phyloP scores from a whole-genome alignment of 2,797 vertebrate genomes.

The Lepus townsendii region DNA sequence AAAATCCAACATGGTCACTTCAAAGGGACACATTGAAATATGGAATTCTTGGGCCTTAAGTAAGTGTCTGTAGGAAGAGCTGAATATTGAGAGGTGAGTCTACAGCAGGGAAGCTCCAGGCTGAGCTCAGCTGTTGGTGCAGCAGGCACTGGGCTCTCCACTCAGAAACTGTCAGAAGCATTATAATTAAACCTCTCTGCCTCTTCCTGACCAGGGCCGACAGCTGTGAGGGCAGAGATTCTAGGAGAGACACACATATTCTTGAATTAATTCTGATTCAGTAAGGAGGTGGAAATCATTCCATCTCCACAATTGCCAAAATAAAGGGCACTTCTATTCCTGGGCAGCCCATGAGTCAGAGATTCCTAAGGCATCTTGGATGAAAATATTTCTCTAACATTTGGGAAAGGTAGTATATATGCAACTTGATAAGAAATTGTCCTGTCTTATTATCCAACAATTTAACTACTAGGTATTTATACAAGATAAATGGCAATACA shows the following conservation, averaged over 20 bases:
- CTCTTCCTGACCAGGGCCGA: conserved; percentile 80
- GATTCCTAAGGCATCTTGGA: conserved; percentile 62
- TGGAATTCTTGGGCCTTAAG: conserved; percentile 54
- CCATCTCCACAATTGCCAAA: conserved; percentile 76
- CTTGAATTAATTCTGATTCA: conserved; percentile 69
- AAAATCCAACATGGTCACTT: neutral
- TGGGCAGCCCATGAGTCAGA: conserved; percentile 66
- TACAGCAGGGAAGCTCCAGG: conserved; percentile 75
- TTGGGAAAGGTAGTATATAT: conserved; percentile 28
- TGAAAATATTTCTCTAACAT: neutral
- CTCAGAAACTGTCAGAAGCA: conserved; percentile 81
- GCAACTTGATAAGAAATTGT: no score
- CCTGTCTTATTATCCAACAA: conserved; percentile 14
- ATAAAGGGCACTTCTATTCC: conserved; percentile 54
- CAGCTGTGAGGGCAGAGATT: conserved; percentile 83
- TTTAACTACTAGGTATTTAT: neutral
- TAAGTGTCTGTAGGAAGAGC: conserved; percentile 72
- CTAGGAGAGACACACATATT: conserved; percentile 54
- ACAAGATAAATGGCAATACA: conserved; percentile 15
- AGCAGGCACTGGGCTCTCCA: conserved; percentile 80
- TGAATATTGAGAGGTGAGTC: conserved; percentile 78
- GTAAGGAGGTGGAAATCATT: conserved; percentile 64
- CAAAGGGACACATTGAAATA: neutral
- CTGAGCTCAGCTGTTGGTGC: conserved; percentile 86
- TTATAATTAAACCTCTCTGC: conserved; percentile 84